phyloP scores from a whole-genome alignment of 2,888 invertebrate genomes.

The Chirona hameri region DNA sequence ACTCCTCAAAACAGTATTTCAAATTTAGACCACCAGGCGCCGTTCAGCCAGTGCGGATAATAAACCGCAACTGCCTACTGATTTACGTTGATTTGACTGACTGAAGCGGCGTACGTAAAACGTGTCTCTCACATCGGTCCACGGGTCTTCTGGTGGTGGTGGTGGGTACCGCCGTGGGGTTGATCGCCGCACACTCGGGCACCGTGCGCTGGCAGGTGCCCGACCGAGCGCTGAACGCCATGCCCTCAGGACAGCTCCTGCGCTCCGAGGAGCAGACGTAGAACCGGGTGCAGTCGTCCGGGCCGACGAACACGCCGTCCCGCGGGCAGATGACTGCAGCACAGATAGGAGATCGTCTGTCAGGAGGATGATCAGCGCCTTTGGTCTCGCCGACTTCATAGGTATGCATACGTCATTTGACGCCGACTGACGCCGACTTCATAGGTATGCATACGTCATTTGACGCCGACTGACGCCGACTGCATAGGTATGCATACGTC shows the following conservation, averaged over 20 bases:
- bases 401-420: no score
- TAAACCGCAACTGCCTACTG: neutral
- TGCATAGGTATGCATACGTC: no score
- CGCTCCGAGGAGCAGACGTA: neutral
- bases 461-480: no score
- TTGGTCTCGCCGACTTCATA: no score
- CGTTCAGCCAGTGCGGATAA: neutral
- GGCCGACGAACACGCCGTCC: neutral
- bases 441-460: no score
- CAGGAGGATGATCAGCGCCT: neutral
- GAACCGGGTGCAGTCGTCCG: slow-evolving; percentile 1
- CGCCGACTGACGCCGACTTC: no score
- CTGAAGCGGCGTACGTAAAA: neutral
- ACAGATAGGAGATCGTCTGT: no score
- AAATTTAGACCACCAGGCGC: no score
- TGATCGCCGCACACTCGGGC: neutral
- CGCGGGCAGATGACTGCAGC: neutral
- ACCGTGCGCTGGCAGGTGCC: neutral
- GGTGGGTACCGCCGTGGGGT: neutral
- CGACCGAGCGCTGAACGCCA: neutral
- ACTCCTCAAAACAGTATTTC: no score
- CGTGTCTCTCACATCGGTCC: neutral
- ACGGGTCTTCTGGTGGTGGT: neutral
- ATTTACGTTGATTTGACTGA: neutral
- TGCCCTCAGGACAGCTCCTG: neutral